Conservation (phyloP, 2,797 vertebrate species). For the Lacerta bilineata region DNA sequence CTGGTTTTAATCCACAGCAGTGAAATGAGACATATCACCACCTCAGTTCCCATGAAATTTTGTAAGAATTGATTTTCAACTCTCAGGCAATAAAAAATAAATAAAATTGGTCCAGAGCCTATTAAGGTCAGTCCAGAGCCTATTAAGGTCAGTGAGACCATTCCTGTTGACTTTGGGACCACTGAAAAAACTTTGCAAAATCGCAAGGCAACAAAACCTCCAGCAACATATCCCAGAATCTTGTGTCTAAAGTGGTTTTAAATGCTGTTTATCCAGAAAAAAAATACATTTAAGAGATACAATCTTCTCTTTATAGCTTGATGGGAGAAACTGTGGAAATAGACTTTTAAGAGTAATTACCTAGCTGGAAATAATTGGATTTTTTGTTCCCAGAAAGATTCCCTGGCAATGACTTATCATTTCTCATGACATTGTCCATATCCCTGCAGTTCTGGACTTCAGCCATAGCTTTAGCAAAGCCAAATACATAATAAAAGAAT, state of each 20-base stretch:
- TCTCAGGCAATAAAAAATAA: neutral
- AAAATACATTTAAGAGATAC: conserved; percentile 29
- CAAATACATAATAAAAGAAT: conserved; percentile 5
- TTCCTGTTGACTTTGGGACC: neutral
- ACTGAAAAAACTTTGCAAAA: neutral
- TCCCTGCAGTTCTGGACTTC: conserved; percentile 29
- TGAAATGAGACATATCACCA: conserved; percentile 20
- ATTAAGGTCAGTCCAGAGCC: conserved; percentile 2
- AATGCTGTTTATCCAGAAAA: conserved; percentile 30
- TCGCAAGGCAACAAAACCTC: neutral
- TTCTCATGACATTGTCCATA: conserved; percentile 20
- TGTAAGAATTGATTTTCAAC: neutral
- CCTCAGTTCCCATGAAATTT: conserved; percentile 2
- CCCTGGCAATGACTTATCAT: neutral
- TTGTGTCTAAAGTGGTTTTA: conserved; percentile 5
- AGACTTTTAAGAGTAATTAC: conserved; percentile 29
- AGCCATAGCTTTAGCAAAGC: conserved; percentile 1
- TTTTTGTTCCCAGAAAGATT: conserved; percentile 32
- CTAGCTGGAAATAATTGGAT: conserved; percentile 5
- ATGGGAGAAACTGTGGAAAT: neutral
- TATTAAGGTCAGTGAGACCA: neutral
- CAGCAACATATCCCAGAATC: neutral
- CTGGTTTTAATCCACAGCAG: conserved; percentile 33
- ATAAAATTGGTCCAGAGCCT: neutral
- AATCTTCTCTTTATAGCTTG: conserved; percentile 8